Conservation (phyloP, 2,797 vertebrate species). For the Sibirionetta formosa region DNA sequence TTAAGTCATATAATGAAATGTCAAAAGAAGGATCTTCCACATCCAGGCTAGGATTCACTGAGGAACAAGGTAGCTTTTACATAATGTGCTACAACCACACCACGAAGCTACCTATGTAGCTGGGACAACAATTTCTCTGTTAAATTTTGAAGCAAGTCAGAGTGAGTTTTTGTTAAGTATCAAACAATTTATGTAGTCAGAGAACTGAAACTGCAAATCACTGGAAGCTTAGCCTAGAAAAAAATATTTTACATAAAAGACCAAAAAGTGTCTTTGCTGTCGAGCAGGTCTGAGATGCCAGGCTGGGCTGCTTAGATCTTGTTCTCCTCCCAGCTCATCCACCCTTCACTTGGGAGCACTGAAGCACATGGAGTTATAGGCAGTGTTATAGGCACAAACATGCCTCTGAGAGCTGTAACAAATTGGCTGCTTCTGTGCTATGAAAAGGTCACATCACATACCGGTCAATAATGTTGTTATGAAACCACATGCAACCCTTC, state of each 20-base stretch:
- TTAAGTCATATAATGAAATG: background rate
- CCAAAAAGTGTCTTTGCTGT: background rate
- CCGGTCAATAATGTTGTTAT: constrained; percentile 17
- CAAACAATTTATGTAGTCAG: background rate
- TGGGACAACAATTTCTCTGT: background rate
- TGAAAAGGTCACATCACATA: constrained; percentile 23
- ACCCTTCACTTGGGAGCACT: background rate
- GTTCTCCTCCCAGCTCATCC: background rate
- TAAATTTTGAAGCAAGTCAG: background rate
- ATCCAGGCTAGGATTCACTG: background rate
- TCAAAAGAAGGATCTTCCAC: background rate
- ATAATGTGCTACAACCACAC: background rate
- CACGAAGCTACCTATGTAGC: background rate
- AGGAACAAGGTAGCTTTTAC: background rate
- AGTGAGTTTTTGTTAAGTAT: background rate
- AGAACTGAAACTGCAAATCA: background rate
- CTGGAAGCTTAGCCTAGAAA: background rate
- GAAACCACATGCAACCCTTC: background rate
- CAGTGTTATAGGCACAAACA: background rate
- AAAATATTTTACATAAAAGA: background rate
- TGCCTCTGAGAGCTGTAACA: background rate
- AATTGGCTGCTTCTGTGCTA: background rate
- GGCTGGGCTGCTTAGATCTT: background rate
- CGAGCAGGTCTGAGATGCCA: background rate
- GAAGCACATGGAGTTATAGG: background rate